Percentiles rank a stretch among this genome's conserved stretches.
phyloP scores from a whole-genome alignment of 2,113 vertebrate genomes.

The Neodon shergylaensis region DNA sequence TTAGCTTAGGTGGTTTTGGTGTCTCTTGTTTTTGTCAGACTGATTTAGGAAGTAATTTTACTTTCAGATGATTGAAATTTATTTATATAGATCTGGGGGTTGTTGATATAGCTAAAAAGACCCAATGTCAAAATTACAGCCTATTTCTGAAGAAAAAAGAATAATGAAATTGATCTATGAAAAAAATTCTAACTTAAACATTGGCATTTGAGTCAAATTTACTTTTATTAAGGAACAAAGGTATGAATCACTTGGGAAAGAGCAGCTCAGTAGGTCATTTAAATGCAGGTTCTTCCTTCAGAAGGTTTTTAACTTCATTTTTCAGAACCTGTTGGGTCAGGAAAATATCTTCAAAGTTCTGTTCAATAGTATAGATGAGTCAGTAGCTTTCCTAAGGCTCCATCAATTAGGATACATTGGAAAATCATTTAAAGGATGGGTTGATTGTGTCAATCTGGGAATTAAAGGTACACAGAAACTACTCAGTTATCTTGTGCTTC shows the following conservation, averaged over 20 bases:
- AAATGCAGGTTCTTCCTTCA: background rate
- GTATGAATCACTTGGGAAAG: background rate
- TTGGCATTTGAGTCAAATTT: background rate
- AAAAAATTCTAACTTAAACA: constrained; percentile 57
- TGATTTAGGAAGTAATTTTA: constrained; percentile 39
- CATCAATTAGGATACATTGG: background rate
- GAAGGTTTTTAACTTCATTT: background rate
- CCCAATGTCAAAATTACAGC: background rate
- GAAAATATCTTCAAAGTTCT: constrained; percentile 16
- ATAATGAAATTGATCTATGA: background rate
- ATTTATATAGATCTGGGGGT: background rate
- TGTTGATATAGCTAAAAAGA: background rate
- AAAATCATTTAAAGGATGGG: background rate
- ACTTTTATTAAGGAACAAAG: constrained; percentile 47
- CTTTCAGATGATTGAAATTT: constrained; percentile 53
- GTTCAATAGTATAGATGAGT: background rate
- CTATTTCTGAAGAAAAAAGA: constrained; percentile 33
- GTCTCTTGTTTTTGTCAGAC: constrained; percentile 56
- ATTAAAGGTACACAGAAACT: background rate
- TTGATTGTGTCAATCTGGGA: background rate
- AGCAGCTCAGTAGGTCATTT: background rate
- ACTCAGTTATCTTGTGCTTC: constrained; percentile 6
- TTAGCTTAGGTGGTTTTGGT: constrained; percentile 43
- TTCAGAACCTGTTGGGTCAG: constrained; percentile 3
- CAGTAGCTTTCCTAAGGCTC: background rate